phyloP scores from a whole-genome alignment of 64 coral and sea anemone species.

The Acropora tenuis region DNA sequence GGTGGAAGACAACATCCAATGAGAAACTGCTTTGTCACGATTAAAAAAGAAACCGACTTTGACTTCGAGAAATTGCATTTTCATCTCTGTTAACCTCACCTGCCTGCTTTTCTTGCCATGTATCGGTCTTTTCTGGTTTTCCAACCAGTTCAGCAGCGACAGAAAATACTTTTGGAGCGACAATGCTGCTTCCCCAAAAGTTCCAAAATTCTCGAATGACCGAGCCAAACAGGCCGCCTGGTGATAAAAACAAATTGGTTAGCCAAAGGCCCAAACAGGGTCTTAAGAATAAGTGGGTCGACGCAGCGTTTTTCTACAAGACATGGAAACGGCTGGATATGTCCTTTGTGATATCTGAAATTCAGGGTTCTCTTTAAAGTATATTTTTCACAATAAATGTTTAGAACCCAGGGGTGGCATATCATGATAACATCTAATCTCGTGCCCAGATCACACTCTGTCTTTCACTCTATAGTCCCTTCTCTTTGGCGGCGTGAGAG shows the following conservation, averaged over 20 bases:
- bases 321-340: no score
- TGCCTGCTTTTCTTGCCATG: slow-evolving; percentile 55
- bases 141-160: slow-evolving; percentile 60
- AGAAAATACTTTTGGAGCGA: slow-evolving; percentile 82
- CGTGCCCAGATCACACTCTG: no score
- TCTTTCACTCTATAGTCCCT: no score
- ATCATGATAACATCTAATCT: no score
- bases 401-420: no score
- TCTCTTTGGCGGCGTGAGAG: no score
- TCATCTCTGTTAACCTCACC: slow-evolving; percentile 49
- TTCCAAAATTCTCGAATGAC: slow-evolving; percentile 95
- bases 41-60: no score
- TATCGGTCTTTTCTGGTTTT: slow-evolving; percentile 41
- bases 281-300: background rate
- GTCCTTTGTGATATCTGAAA: no score
- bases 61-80: no score
- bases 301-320: background rate
- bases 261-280: background rate
- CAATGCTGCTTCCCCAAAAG: slow-evolving; percentile 93
- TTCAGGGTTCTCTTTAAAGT: no score
- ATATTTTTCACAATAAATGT: no score
- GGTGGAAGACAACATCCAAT: background rate
- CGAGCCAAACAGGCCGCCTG: slow-evolving; percentile 81
- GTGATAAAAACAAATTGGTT: background rate
- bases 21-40: background rate